Percentiles rank a stretch among this genome's conserved stretches.
Evolutionary conservation across 2,888 invertebrate species (phyloP).

Genomic region (Tetramorium bicarinatum): DNA sequence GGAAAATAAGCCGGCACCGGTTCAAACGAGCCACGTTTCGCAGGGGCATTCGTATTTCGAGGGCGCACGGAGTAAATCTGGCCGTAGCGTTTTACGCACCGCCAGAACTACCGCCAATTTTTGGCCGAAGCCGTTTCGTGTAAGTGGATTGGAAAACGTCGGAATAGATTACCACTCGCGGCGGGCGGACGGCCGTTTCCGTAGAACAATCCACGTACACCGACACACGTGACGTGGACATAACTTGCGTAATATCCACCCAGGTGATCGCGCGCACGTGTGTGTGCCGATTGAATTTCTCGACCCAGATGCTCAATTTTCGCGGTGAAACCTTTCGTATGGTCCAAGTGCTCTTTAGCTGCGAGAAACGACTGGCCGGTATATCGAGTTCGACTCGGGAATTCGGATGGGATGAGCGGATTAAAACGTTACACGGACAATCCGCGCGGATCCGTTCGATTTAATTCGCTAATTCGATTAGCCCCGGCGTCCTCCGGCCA

Average conservation of each 20-base stretch:
- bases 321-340: slow-evolving; percentile 47
- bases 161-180: slow-evolving; percentile 49
- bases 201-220: slow-evolving; percentile 45
- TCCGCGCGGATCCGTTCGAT: slow-evolving; percentile 59
- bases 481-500: slow-evolving; percentile 14
- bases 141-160: slow-evolving; percentile 56
- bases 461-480: slow-evolving; percentile 67
- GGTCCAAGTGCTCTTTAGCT: slow-evolving; percentile 45
- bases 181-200: neutral
- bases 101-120: slow-evolving; percentile 36
- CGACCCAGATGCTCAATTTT: slow-evolving; percentile 49
- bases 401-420: slow-evolving; percentile 57
- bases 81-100: slow-evolving; percentile 44
- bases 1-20: slow-evolving; percentile 29
- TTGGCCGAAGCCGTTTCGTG: slow-evolving; percentile 46
- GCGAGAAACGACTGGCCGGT: slow-evolving; percentile 35
- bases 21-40: slow-evolving; percentile 27
- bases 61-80: slow-evolving; percentile 22
- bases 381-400: slow-evolving; percentile 50
- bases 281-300: slow-evolving; percentile 46
- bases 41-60: neutral
- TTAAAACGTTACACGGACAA: slow-evolving; percentile 59
- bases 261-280: slow-evolving; percentile 7
- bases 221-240: slow-evolving; percentile 5
- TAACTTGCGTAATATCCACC: slow-evolving; percentile 36